These are phyloP conservation scores for Agapostemon virescens DNA, from an alignment of 2,888 invertebrate genomes.

Conservation along the genomic window DNA sequence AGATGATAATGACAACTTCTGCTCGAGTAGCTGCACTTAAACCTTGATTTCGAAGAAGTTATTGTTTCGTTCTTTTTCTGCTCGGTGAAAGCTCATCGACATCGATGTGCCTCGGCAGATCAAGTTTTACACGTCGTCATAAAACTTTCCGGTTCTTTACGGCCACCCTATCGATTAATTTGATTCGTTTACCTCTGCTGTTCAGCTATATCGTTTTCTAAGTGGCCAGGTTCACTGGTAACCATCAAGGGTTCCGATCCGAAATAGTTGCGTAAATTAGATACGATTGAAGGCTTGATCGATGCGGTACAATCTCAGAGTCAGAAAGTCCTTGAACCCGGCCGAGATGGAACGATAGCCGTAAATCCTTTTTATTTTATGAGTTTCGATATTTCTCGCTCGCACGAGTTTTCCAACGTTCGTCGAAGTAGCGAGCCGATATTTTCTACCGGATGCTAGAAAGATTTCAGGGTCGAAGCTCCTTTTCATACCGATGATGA, in stretches of 20 bases:
- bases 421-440: not conserved
- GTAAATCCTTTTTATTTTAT: conserved; percentile 48
- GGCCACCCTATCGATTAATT: conserved; percentile 55
- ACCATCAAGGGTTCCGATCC: conserved; percentile 30
- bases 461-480: not conserved
- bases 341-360: conserved; percentile 35
- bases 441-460: not conserved
- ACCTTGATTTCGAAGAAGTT: not conserved
- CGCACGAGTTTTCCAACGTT: conserved; percentile 14
- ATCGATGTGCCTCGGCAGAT: not conserved
- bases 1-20: not conserved
- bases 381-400: conserved; percentile 30
- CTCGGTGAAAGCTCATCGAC: conserved; percentile 12
- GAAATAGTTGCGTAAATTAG: conserved; percentile 47
- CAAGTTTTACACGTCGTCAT: conserved; percentile 38
- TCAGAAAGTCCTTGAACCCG: conserved; percentile 28
- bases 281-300: conserved; percentile 25
- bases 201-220: conserved; percentile 39
- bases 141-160: conserved; percentile 45
- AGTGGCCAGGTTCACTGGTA: conserved; percentile 20
- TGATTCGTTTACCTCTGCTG: conserved; percentile 47
- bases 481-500: conserved; percentile 26
- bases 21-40: not conserved
- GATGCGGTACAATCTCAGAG: conserved; percentile 48
- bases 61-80: not conserved